Percentiles rank a stretch among this genome's conserved stretches.
Evolutionary conservation across 92 coral and sea anemone genomes (phyloP).

Genomic region (Pocillopora meandrina): DNA sequence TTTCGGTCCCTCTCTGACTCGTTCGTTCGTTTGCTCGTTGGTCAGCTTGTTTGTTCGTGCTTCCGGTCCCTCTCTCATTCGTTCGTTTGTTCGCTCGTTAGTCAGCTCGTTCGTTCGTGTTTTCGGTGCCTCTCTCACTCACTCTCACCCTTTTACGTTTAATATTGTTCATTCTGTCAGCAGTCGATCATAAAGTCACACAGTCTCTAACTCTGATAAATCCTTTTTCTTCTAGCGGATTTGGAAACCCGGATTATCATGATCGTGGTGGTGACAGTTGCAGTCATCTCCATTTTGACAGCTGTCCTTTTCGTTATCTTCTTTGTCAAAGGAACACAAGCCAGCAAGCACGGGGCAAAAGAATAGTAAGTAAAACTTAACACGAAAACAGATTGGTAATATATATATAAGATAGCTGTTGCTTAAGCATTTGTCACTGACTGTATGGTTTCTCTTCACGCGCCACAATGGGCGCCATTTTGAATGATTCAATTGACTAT

Average conservation of each 20-base stretch:
- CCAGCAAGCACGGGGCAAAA: slow-evolving; percentile 21
- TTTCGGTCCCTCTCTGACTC: background rate
- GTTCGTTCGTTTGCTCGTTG: background rate
- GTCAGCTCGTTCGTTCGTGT: background rate
- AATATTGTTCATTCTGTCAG: background rate
- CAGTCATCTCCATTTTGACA: slow-evolving; percentile 23
- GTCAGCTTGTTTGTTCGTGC: background rate
- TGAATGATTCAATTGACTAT: no score
- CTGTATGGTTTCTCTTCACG: no score
- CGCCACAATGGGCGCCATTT: no score
- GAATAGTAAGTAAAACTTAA: background rate
- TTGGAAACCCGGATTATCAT: slow-evolving; percentile 20
- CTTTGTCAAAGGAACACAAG: slow-evolving; percentile 36
- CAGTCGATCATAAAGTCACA: no score
- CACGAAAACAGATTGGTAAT: background rate
- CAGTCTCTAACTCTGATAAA: background rate
- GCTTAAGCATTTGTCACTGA: no score
- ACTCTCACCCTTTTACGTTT: background rate
- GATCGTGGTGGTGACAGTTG: slow-evolving; percentile 20
- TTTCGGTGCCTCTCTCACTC: background rate
- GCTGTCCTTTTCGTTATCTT: slow-evolving; percentile 38
- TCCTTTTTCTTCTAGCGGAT: background rate
- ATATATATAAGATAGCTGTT: no score
- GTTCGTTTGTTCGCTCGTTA: background rate
- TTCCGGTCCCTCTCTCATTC: background rate